phyloP scores from a whole-genome alignment of 2,888 invertebrate genomes.

The Criorhina ranunculi region DNA sequence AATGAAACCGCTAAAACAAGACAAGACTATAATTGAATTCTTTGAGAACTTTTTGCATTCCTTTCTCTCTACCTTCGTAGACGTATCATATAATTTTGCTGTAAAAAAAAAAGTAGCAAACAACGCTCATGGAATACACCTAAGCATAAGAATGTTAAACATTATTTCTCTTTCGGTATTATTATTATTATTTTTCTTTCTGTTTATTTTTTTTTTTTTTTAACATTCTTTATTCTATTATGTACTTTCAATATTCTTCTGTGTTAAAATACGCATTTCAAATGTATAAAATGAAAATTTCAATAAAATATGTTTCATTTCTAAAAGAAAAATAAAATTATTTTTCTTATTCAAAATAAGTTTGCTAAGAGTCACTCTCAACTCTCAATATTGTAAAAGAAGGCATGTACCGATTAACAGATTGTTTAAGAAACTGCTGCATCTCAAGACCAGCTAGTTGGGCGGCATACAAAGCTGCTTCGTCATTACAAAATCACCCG shows the following conservation, averaged over 20 bases:
- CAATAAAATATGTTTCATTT: constrained; percentile 56
- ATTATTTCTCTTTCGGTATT: constrained; percentile 57
- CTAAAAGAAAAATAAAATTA: not conserved
- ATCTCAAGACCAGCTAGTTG: no score
- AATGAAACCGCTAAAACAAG: constrained; percentile 35
- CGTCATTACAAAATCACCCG: no score
- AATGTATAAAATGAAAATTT: constrained; percentile 63
- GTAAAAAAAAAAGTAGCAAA: constrained; percentile 40
- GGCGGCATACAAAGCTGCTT: no score
- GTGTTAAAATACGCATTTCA: constrained; percentile 60
- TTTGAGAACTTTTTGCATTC: constrained; percentile 65
- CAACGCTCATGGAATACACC: constrained; percentile 52
- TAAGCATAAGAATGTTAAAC: constrained; percentile 61
- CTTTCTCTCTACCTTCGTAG: constrained; percentile 58
- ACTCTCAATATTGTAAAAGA: no score
- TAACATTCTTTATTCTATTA: constrained; percentile 46
- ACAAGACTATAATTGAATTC: constrained; percentile 19
- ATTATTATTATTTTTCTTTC: constrained; percentile 48
- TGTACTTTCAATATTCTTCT: constrained; percentile 46
- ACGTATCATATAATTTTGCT: constrained; percentile 56
- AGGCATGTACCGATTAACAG: no score
- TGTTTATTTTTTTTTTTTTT: constrained; percentile 8
- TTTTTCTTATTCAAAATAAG: no score
- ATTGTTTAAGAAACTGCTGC: no score
- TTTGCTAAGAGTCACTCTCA: no score